A percentile compares a stretch with the other conserved stretches of the same genome.
These are phyloP conservation scores for Charadrius vociferus DNA, from an alignment of 2,113 vertebrate species.

Conservation along the genomic window DNA sequence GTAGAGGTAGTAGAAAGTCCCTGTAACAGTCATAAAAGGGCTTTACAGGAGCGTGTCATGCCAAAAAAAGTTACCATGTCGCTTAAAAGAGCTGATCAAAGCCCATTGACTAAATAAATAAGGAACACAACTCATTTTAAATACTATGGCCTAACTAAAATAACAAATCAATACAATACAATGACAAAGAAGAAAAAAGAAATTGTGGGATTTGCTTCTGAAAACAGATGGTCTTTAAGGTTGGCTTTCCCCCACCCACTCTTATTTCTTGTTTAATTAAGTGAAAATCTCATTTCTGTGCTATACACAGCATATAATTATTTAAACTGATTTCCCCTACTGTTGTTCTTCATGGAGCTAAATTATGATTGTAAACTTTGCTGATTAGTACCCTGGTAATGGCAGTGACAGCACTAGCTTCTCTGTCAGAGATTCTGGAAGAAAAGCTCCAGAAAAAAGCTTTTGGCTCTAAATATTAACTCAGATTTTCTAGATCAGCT, in stretches of 20 bases:
- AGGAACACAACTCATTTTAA: slow-evolving; percentile 86
- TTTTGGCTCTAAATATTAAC: slow-evolving; percentile 3
- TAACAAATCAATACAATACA: slow-evolving; percentile 80
- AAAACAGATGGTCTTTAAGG: slow-evolving; percentile 2
- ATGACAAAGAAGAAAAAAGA: slow-evolving; percentile 54
- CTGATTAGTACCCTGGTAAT: slow-evolving; percentile 63
- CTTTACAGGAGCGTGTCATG: slow-evolving; percentile 73
- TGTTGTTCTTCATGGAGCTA: slow-evolving; percentile 61
- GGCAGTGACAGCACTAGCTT: slow-evolving; percentile 49
- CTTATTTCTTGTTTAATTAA: slow-evolving; percentile 59
- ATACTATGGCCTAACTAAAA: slow-evolving; percentile 81
- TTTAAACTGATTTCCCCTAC: slow-evolving; percentile 54
- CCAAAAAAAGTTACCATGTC: slow-evolving; percentile 73
- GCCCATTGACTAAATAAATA: slow-evolving; percentile 93
- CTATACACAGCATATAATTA: slow-evolving; percentile 40
- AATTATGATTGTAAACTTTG: slow-evolving; percentile 72
- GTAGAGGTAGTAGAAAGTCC: slow-evolving; percentile 92
- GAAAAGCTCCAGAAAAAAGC: not conserved
- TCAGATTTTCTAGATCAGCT: not conserved
- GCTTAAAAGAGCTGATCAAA: slow-evolving; percentile 76
- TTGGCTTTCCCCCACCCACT: not conserved
- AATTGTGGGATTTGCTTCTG: not conserved
- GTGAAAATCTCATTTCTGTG: slow-evolving; percentile 61
- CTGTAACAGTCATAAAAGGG: slow-evolving; percentile 84
- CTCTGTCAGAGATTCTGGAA: slow-evolving; percentile 43